A percentile compares a stretch with the other conserved stretches of the same genome.
Evolutionary conservation across 2,797 vertebrate genomes (phyloP).

Genomic region (Spizella passerina): DNA sequence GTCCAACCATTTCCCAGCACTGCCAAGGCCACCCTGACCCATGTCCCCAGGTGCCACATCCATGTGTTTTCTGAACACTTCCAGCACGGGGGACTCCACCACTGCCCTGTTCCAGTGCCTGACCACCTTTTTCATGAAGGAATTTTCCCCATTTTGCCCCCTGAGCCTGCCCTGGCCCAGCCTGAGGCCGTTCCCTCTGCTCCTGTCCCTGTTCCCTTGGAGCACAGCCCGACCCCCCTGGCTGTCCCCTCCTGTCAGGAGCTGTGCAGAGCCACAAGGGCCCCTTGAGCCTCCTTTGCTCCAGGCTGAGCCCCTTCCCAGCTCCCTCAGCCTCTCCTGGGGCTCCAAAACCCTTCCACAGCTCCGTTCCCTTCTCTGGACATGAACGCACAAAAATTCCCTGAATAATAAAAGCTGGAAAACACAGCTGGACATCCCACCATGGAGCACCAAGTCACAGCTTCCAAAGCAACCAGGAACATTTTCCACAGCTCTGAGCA

Average conservation of each 20-base stretch:
- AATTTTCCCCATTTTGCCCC: neutral
- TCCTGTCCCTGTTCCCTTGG: neutral
- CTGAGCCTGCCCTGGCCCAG: neutral
- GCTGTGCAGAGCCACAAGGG: neutral
- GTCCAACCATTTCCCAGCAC: neutral
- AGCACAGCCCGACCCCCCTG: fast-evolving
- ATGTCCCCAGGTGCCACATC: neutral
- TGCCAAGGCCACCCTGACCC: neutral
- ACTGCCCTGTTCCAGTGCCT: neutral
- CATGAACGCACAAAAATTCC: neutral
- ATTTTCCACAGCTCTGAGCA: neutral
- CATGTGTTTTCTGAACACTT: fast-evolving
- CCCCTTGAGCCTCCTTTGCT: neutral
- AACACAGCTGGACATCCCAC: neutral
- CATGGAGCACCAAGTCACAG: neutral
- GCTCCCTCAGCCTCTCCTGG: neutral
- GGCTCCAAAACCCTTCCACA: neutral
- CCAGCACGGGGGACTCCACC: neutral
- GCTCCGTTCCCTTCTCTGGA: neutral
- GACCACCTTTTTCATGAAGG: neutral
- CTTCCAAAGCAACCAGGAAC: neutral
- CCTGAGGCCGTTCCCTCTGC: neutral
- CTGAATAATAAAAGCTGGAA: neutral
- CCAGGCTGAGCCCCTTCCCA: neutral
- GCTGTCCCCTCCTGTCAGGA: neutral